Evolutionary conservation across 2,888 invertebrate species (phyloP).

Genomic region (Agrotis exclamationis): DNA sequence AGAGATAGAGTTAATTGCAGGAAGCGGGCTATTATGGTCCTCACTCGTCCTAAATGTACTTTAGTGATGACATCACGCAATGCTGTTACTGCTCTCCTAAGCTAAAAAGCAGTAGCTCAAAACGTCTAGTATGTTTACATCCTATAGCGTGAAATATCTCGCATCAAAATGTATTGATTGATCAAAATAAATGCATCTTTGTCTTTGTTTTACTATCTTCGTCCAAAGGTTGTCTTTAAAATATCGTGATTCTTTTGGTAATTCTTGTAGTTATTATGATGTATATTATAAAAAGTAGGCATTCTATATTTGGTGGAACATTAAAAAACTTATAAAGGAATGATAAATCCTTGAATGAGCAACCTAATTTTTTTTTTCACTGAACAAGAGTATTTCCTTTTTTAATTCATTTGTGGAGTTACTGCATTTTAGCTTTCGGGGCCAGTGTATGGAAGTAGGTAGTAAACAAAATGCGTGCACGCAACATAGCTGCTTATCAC

Average conservation of each 20-base stretch:
- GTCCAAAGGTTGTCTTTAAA: no score
- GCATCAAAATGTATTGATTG: no score
- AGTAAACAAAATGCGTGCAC: constrained; percentile 24
- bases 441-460: not conserved
- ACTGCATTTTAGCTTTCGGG: not conserved
- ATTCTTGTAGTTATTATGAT: no score
- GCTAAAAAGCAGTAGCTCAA: not conserved
- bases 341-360: no score
- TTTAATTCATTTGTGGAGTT: not conserved
- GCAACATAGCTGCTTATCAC: constrained; percentile 34
- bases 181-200: no score
- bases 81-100: not conserved
- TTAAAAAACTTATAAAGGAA: no score
- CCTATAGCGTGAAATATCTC: no score
- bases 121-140: no score
- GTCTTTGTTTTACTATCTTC: no score
- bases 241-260: no score
- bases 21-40: constrained; percentile 46
- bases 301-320: no score
- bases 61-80: constrained; percentile 37
- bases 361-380: not conserved
- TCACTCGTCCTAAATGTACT: constrained; percentile 39
- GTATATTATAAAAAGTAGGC: no score
- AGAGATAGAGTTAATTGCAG: constrained; percentile 52
- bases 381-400: not conserved